These are phyloP conservation scores for Chlorospingus semifuscus DNA, from an alignment of 2,797 vertebrate species.

Conservation along the genomic window DNA sequence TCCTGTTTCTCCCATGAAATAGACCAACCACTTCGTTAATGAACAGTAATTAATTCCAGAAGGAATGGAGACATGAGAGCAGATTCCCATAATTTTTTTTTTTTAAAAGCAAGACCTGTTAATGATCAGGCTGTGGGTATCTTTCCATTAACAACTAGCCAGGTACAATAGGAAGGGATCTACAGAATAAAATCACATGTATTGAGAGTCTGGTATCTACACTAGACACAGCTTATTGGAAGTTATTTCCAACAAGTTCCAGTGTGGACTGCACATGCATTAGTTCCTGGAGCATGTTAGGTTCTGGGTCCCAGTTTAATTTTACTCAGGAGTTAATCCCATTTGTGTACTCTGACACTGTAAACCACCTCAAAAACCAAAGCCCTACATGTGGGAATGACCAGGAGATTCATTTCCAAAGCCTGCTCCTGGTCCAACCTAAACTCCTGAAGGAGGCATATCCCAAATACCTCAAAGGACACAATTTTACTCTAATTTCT, in stretches of 20 bases:
- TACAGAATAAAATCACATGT: not conserved
- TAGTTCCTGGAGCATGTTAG: not conserved
- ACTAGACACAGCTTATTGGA: not conserved
- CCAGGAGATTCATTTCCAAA: not conserved
- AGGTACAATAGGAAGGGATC: not conserved
- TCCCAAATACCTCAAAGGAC: not conserved
- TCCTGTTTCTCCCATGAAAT: conserved; percentile 23
- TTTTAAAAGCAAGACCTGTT: not conserved
- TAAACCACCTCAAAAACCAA: not conserved
- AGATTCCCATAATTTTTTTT: not conserved
- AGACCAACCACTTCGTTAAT: conserved; percentile 29
- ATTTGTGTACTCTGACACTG: not conserved
- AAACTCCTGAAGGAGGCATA: not conserved
- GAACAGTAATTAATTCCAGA: conserved; percentile 38
- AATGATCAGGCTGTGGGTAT: not conserved
- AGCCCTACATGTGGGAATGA: not conserved
- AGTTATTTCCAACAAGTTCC: not conserved
- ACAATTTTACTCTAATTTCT: not conserved
- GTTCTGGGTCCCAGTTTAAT: not conserved
- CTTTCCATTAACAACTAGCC: not conserved
- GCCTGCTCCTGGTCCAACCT: not conserved
- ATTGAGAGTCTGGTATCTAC: not conserved
- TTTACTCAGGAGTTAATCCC: not conserved
- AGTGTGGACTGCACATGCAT: not conserved
- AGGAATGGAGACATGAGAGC: not conserved